These are phyloP conservation scores for Epirrhoe alternata DNA, from an alignment of 2,888 invertebrate species.

Conservation along the genomic window DNA sequence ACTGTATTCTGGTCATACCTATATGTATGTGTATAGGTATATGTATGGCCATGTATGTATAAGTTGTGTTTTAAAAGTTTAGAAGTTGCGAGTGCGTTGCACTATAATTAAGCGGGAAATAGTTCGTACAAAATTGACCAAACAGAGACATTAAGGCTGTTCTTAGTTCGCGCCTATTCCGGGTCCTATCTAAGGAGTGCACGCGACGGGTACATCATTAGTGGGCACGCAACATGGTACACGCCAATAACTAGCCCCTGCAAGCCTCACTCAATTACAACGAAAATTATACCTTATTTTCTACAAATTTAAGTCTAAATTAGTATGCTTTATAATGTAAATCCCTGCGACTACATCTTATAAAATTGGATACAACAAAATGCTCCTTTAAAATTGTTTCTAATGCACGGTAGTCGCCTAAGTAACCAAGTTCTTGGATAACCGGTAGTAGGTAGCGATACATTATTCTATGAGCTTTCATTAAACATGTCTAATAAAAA, in stretches of 20 bases:
- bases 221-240: slow-evolving; percentile 70
- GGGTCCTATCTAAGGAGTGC: slow-evolving; percentile 76
- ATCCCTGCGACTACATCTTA: neutral
- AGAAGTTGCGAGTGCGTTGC: slow-evolving; percentile 25
- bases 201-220: slow-evolving; percentile 79
- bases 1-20: too few species aligned
- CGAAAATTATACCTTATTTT: slow-evolving; percentile 15
- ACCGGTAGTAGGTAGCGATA: neutral
- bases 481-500: slow-evolving; percentile 63
- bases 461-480: slow-evolving; percentile 41
- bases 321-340: neutral
- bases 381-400: neutral
- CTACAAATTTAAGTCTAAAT: neutral
- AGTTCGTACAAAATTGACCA: slow-evolving; percentile 31
- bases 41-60: too few species aligned
- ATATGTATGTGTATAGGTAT: too few species aligned
- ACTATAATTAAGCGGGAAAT: slow-evolving; percentile 30
- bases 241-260: slow-evolving; percentile 40
- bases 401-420: neutral
- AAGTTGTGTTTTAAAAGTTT: neutral
- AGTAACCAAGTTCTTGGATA: neutral
- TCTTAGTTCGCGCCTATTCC: slow-evolving; percentile 58
- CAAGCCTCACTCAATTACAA: slow-evolving; percentile 39
- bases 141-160: slow-evolving; percentile 43
- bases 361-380: too few species aligned